Evolutionary conservation across 2,113 vertebrate genomes (phyloP).

Genomic region (Sardina pilchardus): DNA sequence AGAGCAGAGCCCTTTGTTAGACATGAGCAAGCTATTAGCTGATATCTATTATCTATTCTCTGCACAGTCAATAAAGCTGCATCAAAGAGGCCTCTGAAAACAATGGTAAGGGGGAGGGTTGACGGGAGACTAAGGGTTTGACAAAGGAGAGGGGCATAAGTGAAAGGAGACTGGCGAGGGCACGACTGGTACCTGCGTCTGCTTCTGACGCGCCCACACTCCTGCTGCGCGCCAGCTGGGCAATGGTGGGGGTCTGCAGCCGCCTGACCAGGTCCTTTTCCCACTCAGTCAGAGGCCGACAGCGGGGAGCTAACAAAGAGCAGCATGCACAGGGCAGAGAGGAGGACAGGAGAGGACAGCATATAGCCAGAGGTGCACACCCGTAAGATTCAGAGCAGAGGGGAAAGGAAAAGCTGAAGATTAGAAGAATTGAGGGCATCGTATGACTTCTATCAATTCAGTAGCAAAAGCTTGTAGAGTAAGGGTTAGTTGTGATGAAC

Average conservation of each 20-base stretch:
- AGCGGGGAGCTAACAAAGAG: conserved; percentile 73
- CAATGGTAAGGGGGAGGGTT: background rate
- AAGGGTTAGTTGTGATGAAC: background rate
- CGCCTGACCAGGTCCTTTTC: conserved; percentile 92
- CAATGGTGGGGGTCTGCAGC: conserved; percentile 89
- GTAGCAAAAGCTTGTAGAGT: background rate
- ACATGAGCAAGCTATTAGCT: background rate
- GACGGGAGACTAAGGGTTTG: background rate
- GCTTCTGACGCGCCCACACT: conserved; percentile 86
- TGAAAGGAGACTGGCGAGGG: background rate
- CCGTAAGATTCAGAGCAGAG: conserved; percentile 26
- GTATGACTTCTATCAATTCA: background rate
- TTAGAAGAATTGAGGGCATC: background rate
- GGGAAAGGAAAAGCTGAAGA: conserved; percentile 4
- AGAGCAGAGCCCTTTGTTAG: background rate
- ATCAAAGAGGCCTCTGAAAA: background rate
- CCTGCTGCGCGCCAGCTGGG: conserved; percentile 93
- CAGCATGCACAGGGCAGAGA: conserved; percentile 50
- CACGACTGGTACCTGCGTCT: conserved; percentile 81
- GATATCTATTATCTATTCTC: background rate
- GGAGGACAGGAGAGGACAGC: conserved; percentile 20
- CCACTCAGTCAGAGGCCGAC: conserved; percentile 85
- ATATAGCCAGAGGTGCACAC: background rate
- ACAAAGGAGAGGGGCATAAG: background rate
- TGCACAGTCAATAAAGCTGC: background rate